Evolutionary conservation across 2,113 vertebrate genomes (phyloP).

Genomic region (Cettia cetti): DNA sequence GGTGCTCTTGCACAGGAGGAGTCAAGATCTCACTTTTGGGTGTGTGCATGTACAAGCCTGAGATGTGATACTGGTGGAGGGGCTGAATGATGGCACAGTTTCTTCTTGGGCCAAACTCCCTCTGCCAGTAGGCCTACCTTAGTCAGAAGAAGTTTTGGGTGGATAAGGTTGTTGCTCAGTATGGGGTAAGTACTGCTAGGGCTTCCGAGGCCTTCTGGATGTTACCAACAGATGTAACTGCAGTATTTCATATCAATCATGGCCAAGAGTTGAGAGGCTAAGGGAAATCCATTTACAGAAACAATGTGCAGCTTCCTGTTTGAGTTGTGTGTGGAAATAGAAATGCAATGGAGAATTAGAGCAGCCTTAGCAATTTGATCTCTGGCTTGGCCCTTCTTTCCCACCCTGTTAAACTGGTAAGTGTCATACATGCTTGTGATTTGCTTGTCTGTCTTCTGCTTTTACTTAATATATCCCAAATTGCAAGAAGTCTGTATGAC

Average conservation of each 20-base stretch:
- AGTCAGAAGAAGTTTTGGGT: neutral
- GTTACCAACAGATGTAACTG: neutral
- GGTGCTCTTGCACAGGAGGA: neutral
- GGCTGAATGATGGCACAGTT: neutral
- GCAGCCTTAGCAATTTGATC: neutral
- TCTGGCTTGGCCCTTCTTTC: neutral
- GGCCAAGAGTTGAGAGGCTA: neutral
- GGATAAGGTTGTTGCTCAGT: neutral
- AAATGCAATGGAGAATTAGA: neutral
- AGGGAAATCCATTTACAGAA: slow-evolving; percentile 24
- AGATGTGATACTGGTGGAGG: neutral
- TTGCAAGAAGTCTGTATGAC: neutral
- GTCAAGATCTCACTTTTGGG: neutral
- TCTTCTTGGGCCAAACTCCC: neutral
- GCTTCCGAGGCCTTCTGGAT: neutral
- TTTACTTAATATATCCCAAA: slow-evolving; percentile 5
- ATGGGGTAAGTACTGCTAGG: neutral
- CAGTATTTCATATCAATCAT: neutral
- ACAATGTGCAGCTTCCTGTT: neutral
- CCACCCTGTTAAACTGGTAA: neutral
- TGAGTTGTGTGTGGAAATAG: neutral
- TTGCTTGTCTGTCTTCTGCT: neutral
- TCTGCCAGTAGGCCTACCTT: neutral
- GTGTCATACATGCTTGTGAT: neutral
- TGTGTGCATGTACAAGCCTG: neutral